Evolutionary conservation across 2,113 vertebrate genomes (phyloP), one percentile per base, ranked within the genome.

Genomic region (Oxygymnocypris stewartii): DNA sequence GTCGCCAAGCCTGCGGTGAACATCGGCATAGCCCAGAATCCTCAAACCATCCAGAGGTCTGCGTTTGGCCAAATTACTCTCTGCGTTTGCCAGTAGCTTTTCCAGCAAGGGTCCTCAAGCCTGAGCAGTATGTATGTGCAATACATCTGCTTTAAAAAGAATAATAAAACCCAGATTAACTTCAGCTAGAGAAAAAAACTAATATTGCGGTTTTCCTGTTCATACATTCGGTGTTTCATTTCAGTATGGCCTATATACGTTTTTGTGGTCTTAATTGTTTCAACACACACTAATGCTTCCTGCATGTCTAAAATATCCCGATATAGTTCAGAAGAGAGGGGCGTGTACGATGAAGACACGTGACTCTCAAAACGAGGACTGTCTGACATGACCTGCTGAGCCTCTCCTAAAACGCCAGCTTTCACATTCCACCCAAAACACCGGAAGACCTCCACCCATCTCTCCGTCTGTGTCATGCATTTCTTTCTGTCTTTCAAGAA

Each of bases 401-500:
- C 25, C 37, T 61, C 82, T 84, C 57, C 67, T 40, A 77, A 87
- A 85, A 85, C n/a, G 75, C 83, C 65, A 85, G 73, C 78, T 67
- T 84, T 78, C 49, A 67, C 86, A 85, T 89, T 89, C 86, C 88
- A 83, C 82, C 86, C 84, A 83, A 76, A 86, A 51, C 71, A 85
- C 85, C 89, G 87, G 88, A 91, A 87, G 90, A 88, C 89, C 85
- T 87, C 86, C 63, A 69, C 82, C 88, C 85, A 85, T 80, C 61
- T 25, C 31, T 75, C 67, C 54, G n/a, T 76, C 61, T 77, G n/a
- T 44, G 65, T 78, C 82, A 76, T 82, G 76, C 83, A 44, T 82
- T 18, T 71, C 23, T 77, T 77, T 77, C 77, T 74, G 28, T 69
- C 35, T 28, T 9, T 77, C 49, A 42, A 73, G 9, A 73, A 40